Evolutionary conservation across 2,113 vertebrate genomes (phyloP), one percentile per base, ranked within the genome.

Genomic region (Mohoua ochrocephala): DNA sequence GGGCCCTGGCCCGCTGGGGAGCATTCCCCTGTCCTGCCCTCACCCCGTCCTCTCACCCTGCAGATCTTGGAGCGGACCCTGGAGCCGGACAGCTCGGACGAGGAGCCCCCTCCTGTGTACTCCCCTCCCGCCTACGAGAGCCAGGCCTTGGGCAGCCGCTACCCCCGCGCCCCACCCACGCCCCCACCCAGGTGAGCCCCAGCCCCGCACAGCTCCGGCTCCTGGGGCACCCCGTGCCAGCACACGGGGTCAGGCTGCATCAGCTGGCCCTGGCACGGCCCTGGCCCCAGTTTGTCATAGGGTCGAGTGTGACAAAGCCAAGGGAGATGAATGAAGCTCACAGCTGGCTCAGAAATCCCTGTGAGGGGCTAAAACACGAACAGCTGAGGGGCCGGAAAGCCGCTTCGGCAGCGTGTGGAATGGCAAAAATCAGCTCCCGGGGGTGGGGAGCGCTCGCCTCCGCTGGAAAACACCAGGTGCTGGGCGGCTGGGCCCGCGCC

Each of bases 51-150:
- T 91, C 74, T 71, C 11, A 1, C 86, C 35, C 82, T 65, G 47
- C 84, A 99, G 99, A 99, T 99, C 94, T 82, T 99, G 97, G 99
- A 99, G 97, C 97, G 99, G 89, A 99, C 99, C 19, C 96, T 99
- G 93, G 99, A 99, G 96, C 99, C 99, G 0, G 99, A 99, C 92
- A 99, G 99, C 86, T 99, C 99, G 0, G 99, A 99, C 1, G 99
- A 99, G 96, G 99, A 99, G 93, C 99, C 99, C 1, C 99, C 99
- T 27, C 99, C 99, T 1, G 99, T 99, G 57, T 99, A 99, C 52
- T 99, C 99, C 31, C 99, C 99, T 2, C 99, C 99, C 2, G 96
- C 99, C 57, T 99, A 99, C 33, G 99, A 99, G 85, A 98, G 99
- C 98, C 99, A 99, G 87, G 82, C 97, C 30, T 98, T 98, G 13